Conservation (phyloP, 1,140 invertebrate species). For the Drosophila littoralis region DNA sequence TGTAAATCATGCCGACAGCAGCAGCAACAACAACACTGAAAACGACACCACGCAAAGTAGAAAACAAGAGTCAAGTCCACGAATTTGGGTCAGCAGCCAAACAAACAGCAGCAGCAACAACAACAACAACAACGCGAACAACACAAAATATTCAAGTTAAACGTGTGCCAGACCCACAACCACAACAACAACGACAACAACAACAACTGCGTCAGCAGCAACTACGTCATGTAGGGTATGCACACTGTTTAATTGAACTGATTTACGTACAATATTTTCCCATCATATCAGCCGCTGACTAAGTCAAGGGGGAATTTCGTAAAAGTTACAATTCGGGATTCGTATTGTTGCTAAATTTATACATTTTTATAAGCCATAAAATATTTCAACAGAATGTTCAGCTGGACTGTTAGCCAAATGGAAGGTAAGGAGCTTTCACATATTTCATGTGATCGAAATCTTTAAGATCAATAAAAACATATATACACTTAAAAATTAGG, state of each 20-base stretch:
- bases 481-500: too few relatives aligned
- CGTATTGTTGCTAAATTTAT: not conserved
- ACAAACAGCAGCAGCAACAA: constrained; percentile 28
- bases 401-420: not conserved
- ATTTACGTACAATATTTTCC: constrained; percentile 60
- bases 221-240: constrained; percentile 54
- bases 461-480: too few relatives aligned
- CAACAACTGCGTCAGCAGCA: constrained; percentile 2
- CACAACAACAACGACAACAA: constrained; percentile 17
- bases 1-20: constrained; percentile 52
- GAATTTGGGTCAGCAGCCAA: constrained; percentile 65
- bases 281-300: constrained; percentile 47
- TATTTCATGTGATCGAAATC: too few relatives aligned
- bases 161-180: constrained; percentile 42
- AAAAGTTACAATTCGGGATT: not conserved
- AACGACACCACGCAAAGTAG: constrained; percentile 43
- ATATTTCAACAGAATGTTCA: not conserved
- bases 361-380: not conserved
- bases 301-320: constrained; percentile 30
- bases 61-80: constrained; percentile 67
- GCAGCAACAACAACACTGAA: constrained; percentile 17
- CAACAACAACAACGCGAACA: constrained; percentile 17
- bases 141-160: constrained; percentile 41
- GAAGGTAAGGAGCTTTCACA: not conserved
- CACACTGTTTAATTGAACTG: constrained; percentile 68